Base-by-base conservation (phyloP, 2,888 invertebrate genomes). In the Chymomyza procnemis region DNA sequence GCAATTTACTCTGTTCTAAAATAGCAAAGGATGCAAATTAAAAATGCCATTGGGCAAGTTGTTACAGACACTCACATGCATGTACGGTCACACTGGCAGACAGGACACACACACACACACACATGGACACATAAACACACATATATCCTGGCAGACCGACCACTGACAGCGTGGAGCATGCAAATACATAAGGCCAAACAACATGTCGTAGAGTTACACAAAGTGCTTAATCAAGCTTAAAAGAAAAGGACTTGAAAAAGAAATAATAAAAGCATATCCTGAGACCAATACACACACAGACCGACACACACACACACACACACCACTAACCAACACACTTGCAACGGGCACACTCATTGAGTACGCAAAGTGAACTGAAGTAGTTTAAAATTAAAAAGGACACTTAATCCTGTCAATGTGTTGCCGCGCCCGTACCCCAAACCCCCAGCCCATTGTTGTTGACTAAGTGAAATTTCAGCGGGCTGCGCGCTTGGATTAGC, bases 221-320 rank as follows among this genome's bases (percentile, higher is more conserved):
- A 83, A 83, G 83, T 80, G 86, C 88, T 87, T 87, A 84, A 83
- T 83, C 86, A 87, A 86, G 85, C 81, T 77, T 75, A 75, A 86
- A 80, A 83, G 73, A 82, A 75, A 76, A 78, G 78, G 66, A 79
- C 80, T 85, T 73, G 64, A 72, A 74, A 72, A 66, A 66, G 67
- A 66, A 74, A 76, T 61, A 62, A 56, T 34, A 62, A 30, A 57
- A n/a, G 34, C 34, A 41, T 12, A 41, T 21, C 2, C 9, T 12
- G 16, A 30, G 30, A 8, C 47, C 18, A 41, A 41, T 19, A 21
- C 26, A 34, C n/a, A 61, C 41, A 64, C 47, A 62, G 34, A 62
- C 34, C 48, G 19, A 50, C 2, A 16, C 21, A 64, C 22, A 56
- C 26, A 69, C 56, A 57, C 61, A 61, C 55, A 61, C 63, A n/a